A percentile compares a stretch with the other conserved stretches of the same genome.
phyloP scores from a whole-genome alignment of 2,888 invertebrate genomes.

The Temnothorax ravouxi region DNA sequence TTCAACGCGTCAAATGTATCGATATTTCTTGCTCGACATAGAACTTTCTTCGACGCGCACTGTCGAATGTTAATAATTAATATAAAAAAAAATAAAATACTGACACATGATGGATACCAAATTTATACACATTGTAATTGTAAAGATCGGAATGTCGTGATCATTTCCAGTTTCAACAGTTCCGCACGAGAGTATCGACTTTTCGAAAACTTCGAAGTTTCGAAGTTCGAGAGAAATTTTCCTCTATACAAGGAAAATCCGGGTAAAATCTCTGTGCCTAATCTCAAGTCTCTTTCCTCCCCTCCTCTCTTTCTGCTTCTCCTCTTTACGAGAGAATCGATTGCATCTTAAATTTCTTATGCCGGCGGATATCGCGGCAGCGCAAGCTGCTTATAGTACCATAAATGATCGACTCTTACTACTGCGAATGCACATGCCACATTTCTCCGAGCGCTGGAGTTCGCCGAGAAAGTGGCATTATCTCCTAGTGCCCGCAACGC shows the following conservation, averaged over 20 bases:
- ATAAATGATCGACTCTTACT: constrained; percentile 64
- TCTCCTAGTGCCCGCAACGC: background rate
- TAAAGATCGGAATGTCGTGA: background rate
- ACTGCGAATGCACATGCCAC: constrained; percentile 45
- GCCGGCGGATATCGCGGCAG: constrained; percentile 15
- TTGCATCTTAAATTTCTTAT: constrained; percentile 55
- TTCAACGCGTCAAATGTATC: background rate
- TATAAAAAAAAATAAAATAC: background rate
- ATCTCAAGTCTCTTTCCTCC: background rate
- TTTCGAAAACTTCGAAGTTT: background rate
- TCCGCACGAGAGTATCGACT: background rate
- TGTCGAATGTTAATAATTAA: background rate
- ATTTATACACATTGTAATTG: background rate
- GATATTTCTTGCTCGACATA: background rate
- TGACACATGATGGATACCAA: background rate
- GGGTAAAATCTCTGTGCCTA: constrained; percentile 1
- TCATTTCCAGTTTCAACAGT: background rate
- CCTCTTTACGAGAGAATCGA: constrained; percentile 21
- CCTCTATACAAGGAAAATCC: background rate
- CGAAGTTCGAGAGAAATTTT: background rate
- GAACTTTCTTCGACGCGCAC: background rate
- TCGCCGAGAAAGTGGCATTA: constrained; percentile 27
- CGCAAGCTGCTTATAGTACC: constrained; percentile 52
- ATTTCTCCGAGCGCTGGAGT: constrained; percentile 1
- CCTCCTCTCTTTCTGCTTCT: background rate